phyloP scores from a whole-genome alignment of 2,888 invertebrate species.

The Nipponacmea schrenckii region DNA sequence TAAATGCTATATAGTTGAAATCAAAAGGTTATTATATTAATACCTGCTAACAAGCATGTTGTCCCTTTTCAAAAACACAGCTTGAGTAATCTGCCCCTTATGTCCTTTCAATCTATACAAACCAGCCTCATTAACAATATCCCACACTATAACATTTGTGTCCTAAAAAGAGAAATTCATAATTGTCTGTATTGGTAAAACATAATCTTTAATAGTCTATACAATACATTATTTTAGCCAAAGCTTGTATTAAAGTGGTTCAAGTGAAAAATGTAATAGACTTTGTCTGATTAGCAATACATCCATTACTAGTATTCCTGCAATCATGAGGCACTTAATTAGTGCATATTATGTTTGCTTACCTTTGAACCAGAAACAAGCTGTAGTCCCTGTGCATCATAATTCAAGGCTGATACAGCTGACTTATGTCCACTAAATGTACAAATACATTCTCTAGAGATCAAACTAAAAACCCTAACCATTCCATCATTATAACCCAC shows the following conservation, averaged over 20 bases:
- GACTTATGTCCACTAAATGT: constrained; percentile 86
- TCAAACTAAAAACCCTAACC: constrained; percentile 84
- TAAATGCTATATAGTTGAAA: too few species aligned
- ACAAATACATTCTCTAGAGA: constrained; percentile 73
- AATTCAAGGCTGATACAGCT: constrained; percentile 83
- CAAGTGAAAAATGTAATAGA: too few species aligned
- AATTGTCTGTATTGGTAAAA: not conserved
- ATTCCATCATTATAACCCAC: constrained; percentile 92
- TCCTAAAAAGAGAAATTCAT: constrained; percentile 72
- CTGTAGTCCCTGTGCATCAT: constrained; percentile 84
- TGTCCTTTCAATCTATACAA: constrained; percentile 90
- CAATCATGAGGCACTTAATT: too few species aligned
- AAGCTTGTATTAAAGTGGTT: too few species aligned
- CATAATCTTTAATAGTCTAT: not conserved
- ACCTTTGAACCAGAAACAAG: constrained; percentile 89
- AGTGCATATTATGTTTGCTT: too few species aligned
- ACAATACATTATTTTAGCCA: not conserved
- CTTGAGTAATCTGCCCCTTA: constrained; percentile 88
- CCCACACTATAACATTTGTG: constrained; percentile 93
- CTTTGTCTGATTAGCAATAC: too few species aligned
- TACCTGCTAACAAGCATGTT: constrained; percentile 69
- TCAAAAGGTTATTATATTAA: not conserved
- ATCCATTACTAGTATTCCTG: too few species aligned
- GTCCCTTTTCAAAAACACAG: constrained; percentile 63
- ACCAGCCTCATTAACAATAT: constrained; percentile 91